These are phyloP conservation scores for Drosophila subobscura DNA, from an alignment of 1,140 invertebrate genomes.

Conservation along the genomic window DNA sequence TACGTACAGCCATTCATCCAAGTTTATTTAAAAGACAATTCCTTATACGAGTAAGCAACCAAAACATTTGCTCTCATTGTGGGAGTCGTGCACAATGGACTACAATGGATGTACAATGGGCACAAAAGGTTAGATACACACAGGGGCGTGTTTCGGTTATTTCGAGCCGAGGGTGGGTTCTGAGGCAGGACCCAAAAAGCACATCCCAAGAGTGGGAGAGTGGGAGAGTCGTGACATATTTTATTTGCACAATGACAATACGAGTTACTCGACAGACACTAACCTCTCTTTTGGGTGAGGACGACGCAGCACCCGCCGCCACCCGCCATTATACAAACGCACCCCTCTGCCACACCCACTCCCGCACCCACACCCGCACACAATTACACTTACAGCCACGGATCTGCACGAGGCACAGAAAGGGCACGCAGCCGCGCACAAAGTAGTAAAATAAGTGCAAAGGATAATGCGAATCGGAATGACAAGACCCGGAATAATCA, in stretches of 20 bases:
- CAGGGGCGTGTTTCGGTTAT: slow-evolving; percentile 66
- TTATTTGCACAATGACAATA: slow-evolving; percentile 83
- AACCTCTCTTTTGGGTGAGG: slow-evolving; percentile 1
- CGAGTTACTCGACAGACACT: slow-evolving; percentile 66
- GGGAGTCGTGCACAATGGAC: slow-evolving; percentile 51
- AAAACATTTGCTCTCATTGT: slow-evolving; percentile 66
- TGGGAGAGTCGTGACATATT: slow-evolving; percentile 83
- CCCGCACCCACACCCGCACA: slow-evolving; percentile 18
- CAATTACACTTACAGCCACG: slow-evolving; percentile 44
- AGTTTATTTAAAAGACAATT: slow-evolving; percentile 79
- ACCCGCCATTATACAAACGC: slow-evolving; percentile 74
- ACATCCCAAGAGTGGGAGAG: slow-evolving; percentile 29
- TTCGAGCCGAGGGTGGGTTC: slow-evolving; percentile 2
- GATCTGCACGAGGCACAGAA: not conserved
- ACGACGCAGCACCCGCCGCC: slow-evolving; percentile 18
- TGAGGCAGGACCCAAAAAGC: slow-evolving; percentile 44
- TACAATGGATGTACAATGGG: slow-evolving; percentile 74
- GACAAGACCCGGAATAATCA: slow-evolving; percentile 83
- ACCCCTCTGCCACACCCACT: slow-evolving; percentile 43
- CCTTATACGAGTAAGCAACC: slow-evolving; percentile 38
- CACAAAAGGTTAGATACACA: slow-evolving; percentile 74
- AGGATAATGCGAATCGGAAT: slow-evolving; percentile 83
- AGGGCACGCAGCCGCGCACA: slow-evolving; percentile 58
- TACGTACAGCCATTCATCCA: slow-evolving; percentile 31
- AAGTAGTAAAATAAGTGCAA: slow-evolving; percentile 82